Evolutionary conservation across 2,797 vertebrate species (phyloP).

Genomic region (Pyrocephalus nanus): DNA sequence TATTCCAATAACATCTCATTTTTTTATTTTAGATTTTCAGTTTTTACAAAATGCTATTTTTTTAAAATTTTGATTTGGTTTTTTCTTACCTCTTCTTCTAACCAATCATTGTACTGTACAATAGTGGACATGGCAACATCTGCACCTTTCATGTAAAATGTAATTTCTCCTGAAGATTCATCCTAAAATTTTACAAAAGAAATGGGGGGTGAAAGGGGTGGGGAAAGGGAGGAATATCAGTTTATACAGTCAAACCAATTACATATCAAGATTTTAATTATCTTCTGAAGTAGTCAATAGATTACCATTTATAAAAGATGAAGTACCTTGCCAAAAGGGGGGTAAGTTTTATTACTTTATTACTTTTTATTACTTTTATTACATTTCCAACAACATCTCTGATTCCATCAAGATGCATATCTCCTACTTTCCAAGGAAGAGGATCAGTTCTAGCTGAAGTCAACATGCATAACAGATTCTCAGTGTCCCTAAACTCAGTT

Average conservation of each 20-base stretch:
- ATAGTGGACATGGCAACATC: slow-evolving; percentile 94
- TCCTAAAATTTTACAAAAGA: slow-evolving; percentile 78
- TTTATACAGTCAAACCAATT: background rate
- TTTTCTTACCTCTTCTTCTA: slow-evolving; percentile 92
- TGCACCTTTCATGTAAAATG: slow-evolving; percentile 98
- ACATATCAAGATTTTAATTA: background rate
- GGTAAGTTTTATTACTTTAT: background rate
- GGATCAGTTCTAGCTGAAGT: background rate
- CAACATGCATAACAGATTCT: background rate
- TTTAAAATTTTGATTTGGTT: background rate
- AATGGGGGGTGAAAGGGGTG: background rate
- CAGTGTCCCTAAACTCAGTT: background rate
- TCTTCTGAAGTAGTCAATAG: background rate
- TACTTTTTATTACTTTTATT: too few species aligned
- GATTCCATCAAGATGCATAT: background rate
- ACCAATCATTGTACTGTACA: slow-evolving; percentile 98
- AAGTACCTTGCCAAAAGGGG: background rate
- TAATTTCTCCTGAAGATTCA: slow-evolving; percentile 92
- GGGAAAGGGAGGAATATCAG: background rate
- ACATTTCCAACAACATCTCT: background rate
- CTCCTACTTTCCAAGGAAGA: background rate
- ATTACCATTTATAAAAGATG: background rate
- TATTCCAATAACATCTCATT: background rate
- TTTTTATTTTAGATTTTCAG: background rate
- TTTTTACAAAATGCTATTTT: background rate